Conservation (phyloP, 1,140 invertebrate genomes). For the Aphelinus certus region DNA sequence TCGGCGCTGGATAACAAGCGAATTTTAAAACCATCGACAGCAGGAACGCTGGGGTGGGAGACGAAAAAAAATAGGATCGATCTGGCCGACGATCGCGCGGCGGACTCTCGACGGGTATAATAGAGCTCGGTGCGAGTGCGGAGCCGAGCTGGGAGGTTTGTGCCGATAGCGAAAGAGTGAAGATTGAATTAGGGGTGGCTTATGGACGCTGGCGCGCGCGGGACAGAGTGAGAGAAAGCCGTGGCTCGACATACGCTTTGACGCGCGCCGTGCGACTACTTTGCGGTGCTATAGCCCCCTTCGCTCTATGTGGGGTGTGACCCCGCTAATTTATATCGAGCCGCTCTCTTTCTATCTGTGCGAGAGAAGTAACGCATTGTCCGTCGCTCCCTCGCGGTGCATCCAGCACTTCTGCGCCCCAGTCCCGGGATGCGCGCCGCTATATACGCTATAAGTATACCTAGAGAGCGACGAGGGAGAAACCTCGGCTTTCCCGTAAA, state of each 20-base stretch:
- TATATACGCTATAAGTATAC: background rate
- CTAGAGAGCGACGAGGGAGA: background rate
- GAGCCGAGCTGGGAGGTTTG: slow-evolving; percentile 41
- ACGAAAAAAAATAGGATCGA: background rate
- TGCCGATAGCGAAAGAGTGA: slow-evolving; percentile 49
- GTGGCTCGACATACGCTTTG: too few species aligned
- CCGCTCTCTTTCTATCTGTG: slow-evolving; percentile 5
- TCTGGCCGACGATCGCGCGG: background rate
- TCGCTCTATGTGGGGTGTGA: slow-evolving; percentile 45
- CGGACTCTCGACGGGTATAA: too few species aligned
- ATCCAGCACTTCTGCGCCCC: too few species aligned
- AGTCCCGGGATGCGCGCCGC: background rate
- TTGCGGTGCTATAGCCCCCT: slow-evolving; percentile 31
- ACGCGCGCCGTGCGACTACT: background rate
- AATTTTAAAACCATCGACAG: background rate
- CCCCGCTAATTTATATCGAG: slow-evolving; percentile 50
- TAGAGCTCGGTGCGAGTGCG: background rate
- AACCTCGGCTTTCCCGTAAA: slow-evolving; percentile 30
- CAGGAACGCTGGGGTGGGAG: background rate
- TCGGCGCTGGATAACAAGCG: too few species aligned
- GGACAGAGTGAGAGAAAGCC: too few species aligned
- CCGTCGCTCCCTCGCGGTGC: background rate
- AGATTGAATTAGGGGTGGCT: slow-evolving; percentile 46
- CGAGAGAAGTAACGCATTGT: slow-evolving; percentile 11
- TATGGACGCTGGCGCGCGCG: too few species aligned